Conservation (phyloP, 2,888 invertebrate genomes). For the Ormia ochracea region DNA sequence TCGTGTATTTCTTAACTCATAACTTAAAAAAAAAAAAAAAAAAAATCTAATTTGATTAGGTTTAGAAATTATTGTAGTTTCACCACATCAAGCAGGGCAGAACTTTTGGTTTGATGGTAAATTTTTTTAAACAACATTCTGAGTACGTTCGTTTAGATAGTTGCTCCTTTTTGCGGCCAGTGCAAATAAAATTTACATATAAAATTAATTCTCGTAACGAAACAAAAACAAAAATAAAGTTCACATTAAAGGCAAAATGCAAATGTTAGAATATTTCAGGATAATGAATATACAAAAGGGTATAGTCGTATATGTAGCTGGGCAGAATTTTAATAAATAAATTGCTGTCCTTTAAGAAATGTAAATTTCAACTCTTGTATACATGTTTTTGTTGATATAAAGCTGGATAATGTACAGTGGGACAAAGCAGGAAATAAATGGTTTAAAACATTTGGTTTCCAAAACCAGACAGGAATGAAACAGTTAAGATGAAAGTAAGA, state of each 20-base stretch:
- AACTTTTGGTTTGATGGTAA: background rate
- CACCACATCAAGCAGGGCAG: background rate
- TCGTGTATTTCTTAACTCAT: background rate
- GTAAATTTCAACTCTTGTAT: too few species aligned
- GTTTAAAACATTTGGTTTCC: too few species aligned
- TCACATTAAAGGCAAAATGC: background rate
- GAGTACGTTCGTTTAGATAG: slow-evolving; percentile 10
- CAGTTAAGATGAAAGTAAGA: too few species aligned
- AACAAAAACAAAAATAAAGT: background rate
- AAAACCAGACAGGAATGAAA: too few species aligned
- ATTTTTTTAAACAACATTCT: background rate
- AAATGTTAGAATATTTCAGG: slow-evolving; percentile 29
- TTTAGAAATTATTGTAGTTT: slow-evolving; percentile 16
- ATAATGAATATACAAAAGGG: background rate
- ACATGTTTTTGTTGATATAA: too few species aligned
- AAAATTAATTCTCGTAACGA: slow-evolving; percentile 24
- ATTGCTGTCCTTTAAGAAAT: background rate
- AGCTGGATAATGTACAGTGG: too few species aligned
- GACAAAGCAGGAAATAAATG: too few species aligned
- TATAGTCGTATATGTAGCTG: background rate
- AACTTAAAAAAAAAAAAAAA: background rate
- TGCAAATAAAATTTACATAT: slow-evolving; percentile 39
- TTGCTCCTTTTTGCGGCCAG: slow-evolving; percentile 36
- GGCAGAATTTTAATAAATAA: background rate
- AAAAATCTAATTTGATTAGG: slow-evolving; percentile 21